A percentile compares a stretch with the other conserved stretches of the same genome.
Evolutionary conservation across 2,113 vertebrate species (phyloP).

Genomic region (Arvicanthis niloticus): DNA sequence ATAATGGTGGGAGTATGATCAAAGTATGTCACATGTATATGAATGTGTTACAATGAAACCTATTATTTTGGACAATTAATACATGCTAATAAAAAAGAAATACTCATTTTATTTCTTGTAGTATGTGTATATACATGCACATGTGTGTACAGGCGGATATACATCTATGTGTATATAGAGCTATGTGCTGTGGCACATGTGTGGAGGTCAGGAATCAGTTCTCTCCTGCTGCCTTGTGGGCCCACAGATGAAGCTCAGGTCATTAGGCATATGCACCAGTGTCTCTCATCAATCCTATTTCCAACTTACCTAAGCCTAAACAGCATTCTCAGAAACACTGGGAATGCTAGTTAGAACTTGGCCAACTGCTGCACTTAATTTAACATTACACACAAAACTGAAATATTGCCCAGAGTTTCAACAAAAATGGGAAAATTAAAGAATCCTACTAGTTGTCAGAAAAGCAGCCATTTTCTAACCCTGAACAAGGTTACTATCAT

Average conservation of each 20-base stretch:
- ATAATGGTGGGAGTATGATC: background rate
- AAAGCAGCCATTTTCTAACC: slow-evolving; percentile 52
- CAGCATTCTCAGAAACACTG: slow-evolving; percentile 23
- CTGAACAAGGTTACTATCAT: slow-evolving; percentile 4
- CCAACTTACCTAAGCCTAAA: slow-evolving; percentile 47
- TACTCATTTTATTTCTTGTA: background rate
- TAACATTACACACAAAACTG: background rate
- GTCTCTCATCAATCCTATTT: background rate
- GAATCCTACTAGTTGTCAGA: slow-evolving; percentile 12
- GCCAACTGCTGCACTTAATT: slow-evolving; percentile 14
- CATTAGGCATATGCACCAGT: background rate
- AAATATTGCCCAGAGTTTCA: slow-evolving; percentile 31
- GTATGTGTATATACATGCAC: background rate
- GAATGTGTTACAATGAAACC: background rate
- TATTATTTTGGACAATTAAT: background rate
- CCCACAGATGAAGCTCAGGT: background rate
- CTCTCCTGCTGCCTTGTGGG: background rate
- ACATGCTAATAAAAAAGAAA: background rate
- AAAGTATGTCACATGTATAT: background rate
- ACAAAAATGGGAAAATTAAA: slow-evolving; percentile 43
- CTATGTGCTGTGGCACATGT: background rate
- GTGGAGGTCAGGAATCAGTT: background rate
- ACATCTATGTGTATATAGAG: background rate
- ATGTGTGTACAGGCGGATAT: background rate
- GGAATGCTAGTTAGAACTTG: slow-evolving; percentile 12